Evolutionary conservation across 2,888 invertebrate genomes (phyloP).

Genomic region (Drosophila buzzatii): DNA sequence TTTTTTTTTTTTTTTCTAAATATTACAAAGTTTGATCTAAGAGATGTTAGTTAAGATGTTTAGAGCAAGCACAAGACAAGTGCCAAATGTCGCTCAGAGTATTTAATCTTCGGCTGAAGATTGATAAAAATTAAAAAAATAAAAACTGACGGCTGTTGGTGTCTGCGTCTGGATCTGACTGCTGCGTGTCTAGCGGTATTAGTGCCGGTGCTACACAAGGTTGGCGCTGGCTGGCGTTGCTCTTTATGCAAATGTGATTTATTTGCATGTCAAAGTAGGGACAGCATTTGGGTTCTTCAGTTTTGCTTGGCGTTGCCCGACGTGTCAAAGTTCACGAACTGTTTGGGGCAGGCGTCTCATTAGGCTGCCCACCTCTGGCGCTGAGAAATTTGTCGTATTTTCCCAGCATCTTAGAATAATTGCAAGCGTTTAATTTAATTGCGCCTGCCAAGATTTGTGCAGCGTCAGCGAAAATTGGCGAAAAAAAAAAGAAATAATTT

Average conservation of each 20-base stretch:
- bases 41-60: too few species aligned
- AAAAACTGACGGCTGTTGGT: background rate
- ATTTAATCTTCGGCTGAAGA: conserved; percentile 17
- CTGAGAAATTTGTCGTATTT: conserved; percentile 54
- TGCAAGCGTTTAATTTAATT: conserved; percentile 81
- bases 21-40: too few species aligned
- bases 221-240: conserved; percentile 28
- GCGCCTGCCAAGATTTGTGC: conserved; percentile 69
- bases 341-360: conserved; percentile 51
- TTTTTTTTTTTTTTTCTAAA: too few species aligned
- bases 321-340: conserved; percentile 57
- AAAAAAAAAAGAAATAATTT: conserved; percentile 52
- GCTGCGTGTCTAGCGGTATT: conserved; percentile 59
- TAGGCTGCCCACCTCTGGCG: conserved; percentile 37
- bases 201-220: conserved; percentile 26
- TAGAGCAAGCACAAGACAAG: too few species aligned
- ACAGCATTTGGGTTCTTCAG: conserved; percentile 29
- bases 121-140: background rate
- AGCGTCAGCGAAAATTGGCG: conserved; percentile 31
- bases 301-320: conserved; percentile 28
- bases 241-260: conserved; percentile 81
- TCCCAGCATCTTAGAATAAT: conserved; percentile 74
- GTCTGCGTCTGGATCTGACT: conserved; percentile 13
- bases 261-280: conserved; percentile 79
- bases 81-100: background rate